These are phyloP conservation scores for Himalopsyche phryganea DNA, from an alignment of 1,140 invertebrate species.

Conservation along the genomic window DNA sequence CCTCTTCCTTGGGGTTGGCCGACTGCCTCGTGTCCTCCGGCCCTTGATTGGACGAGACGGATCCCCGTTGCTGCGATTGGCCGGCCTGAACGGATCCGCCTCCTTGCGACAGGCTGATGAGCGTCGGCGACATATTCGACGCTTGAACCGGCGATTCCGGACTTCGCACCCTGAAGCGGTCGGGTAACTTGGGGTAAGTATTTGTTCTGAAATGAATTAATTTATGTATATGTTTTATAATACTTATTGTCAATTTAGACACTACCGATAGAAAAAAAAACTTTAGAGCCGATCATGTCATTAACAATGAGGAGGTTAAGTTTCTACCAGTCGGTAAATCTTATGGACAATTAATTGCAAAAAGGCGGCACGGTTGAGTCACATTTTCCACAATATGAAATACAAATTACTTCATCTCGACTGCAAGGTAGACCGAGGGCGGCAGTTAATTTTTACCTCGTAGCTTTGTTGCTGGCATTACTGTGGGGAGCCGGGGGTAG, in stretches of 20 bases:
- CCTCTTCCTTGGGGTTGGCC: conserved; percentile 38
- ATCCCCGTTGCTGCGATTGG: conserved; percentile 24
- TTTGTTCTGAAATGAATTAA: conserved; percentile 46
- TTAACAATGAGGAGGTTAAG: too few relatives aligned
- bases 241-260: too few relatives aligned
- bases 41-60: conserved; percentile 1
- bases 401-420: too few relatives aligned
- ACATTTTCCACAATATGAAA: too few relatives aligned
- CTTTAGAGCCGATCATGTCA: too few relatives aligned
- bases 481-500: conserved; percentile 35
- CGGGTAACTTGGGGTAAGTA: conserved; percentile 61
- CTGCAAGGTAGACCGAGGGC: too few relatives aligned
- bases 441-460: conserved; percentile 37
- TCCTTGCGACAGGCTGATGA: conserved; percentile 29
- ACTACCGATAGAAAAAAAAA: too few relatives aligned
- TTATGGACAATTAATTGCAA: too few relatives aligned
- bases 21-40: conserved; percentile 16
- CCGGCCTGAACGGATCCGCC: conserved; percentile 16
- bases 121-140: conserved; percentile 27
- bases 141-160: conserved; percentile 40
- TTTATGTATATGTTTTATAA: too few relatives aligned
- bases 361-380: too few relatives aligned
- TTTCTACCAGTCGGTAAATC: too few relatives aligned
- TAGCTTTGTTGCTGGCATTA: conserved; percentile 43
- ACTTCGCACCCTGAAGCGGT: conserved; percentile 57